Conservation (phyloP, 1,140 invertebrate species). For the Nephila pilipes region DNA sequence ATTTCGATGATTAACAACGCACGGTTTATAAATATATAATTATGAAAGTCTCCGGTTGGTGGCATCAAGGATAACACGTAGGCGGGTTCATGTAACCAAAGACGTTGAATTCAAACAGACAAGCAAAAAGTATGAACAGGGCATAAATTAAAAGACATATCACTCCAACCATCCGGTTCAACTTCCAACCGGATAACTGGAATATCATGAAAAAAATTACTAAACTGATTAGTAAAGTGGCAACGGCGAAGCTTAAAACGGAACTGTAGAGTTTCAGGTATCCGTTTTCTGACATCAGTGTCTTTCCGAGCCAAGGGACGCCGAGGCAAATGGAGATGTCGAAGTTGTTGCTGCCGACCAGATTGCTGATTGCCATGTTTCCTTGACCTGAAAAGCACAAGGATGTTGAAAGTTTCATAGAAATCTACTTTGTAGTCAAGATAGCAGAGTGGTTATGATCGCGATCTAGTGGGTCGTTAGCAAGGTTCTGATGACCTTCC, state of each 20-base stretch:
- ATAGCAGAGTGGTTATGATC: no score
- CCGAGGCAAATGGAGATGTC: slow-evolving; percentile 91
- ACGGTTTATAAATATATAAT: no score
- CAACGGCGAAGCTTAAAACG: slow-evolving; percentile 76
- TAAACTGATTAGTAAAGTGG: slow-evolving; percentile 71
- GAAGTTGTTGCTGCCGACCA: slow-evolving; percentile 90
- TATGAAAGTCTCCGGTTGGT: no score
- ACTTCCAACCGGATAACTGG: slow-evolving; percentile 61
- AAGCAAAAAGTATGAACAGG: slow-evolving; percentile 58
- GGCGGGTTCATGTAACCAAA: slow-evolving; percentile 72
- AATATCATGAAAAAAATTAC: slow-evolving; percentile 51
- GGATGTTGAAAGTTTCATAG: no score
- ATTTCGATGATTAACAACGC: no score
- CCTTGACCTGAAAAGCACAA: slow-evolving; percentile 79
- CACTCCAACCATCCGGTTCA: slow-evolving; percentile 75
- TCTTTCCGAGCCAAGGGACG: slow-evolving; percentile 90
- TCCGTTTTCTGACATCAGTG: slow-evolving; percentile 79
- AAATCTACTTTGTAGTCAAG: no score
- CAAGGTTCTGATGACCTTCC: no score
- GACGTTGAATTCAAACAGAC: slow-evolving; percentile 72
- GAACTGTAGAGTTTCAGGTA: slow-evolving; percentile 71
- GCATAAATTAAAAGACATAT: slow-evolving; percentile 73
- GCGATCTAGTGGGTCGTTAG: no score
- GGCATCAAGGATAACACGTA: slow-evolving; percentile 81
- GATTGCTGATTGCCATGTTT: slow-evolving; percentile 91